Evolutionary conservation across 2,888 invertebrate species (phyloP).

Genomic region (Rhopalosiphum nymphaeae): DNA sequence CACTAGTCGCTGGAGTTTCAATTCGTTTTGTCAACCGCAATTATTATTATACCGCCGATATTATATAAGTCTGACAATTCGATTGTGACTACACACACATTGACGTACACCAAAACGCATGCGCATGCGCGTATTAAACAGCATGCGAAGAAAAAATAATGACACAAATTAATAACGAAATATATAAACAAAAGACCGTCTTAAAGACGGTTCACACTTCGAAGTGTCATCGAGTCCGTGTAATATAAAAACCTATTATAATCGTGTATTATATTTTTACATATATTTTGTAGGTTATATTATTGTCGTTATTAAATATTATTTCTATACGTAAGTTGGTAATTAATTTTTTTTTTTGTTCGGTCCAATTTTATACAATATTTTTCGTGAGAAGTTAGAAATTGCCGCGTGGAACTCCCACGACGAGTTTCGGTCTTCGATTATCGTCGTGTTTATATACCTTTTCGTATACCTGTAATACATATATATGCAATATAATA

Average conservation of each 20-base stretch:
- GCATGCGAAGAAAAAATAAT: not conserved
- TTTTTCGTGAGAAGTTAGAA: constrained; percentile 13
- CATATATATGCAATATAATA: not conserved
- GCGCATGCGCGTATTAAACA: not conserved
- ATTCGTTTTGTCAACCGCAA: constrained; percentile 57
- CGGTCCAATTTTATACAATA: not conserved
- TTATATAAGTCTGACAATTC: constrained; percentile 39
- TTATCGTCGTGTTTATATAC: not conserved
- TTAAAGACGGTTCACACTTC: not conserved
- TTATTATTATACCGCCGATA: constrained; percentile 24
- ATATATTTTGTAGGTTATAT: too few species aligned
- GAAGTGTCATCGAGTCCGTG: not conserved
- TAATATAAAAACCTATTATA: not conserved
- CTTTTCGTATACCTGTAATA: not conserved
- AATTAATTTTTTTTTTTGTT: not conserved
- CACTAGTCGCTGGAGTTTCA: constrained; percentile 21
- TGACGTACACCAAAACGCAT: not conserved
- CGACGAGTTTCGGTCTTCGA: constrained; percentile 21
- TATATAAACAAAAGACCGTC: constrained; percentile 2
- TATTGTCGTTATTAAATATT: not conserved
- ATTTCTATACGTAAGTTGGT: not conserved
- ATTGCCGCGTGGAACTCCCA: constrained; percentile 36
- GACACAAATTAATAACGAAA: not conserved
- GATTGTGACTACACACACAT: constrained; percentile 22
- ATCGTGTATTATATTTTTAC: not conserved